Base-by-base conservation (phyloP, 2,888 invertebrate species). In the Corythucha ciliata region DNA sequence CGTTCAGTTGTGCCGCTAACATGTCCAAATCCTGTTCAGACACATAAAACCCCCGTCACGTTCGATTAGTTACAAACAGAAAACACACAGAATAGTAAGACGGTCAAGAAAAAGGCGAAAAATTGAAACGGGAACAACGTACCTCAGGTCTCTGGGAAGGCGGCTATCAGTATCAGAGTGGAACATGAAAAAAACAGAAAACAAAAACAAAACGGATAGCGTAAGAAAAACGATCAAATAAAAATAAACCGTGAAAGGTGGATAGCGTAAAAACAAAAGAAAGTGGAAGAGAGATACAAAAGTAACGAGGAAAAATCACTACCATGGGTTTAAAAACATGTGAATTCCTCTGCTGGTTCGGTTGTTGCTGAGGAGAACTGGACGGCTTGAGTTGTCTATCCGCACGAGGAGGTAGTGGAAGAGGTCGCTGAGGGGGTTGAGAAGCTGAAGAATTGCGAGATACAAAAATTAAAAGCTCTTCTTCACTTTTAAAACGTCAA, bases 1-100 rank as follows among this genome's bases (percentile, higher is more conserved):
- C 89, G 73, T 89, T 93, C 68, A 96, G 78, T 72, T 97, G 93
- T 66, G 90, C 91, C 59, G 94, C 96, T 69, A 97, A 73, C 69
- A 86, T 86, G 74, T 97, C 96, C 76, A 97, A 79, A 73, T 96
- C 94, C 91, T 94, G 74, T 60, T 71, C n/a, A 52, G 29, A 32
- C 18, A 53, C 40, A 22, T 10, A 29, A 12, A 29, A 48, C 14
- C n/a, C n/a, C n/a, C n/a, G n/a, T n/a, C n/a, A n/a, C 18, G 14
- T 34, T 34, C n/a, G 12, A 34, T 34, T 8, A 8, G 29, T 12
- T 12, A 10, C 29, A 29, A 12, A 10, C 29, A 12, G 12, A 10
- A 29, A 29, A 29, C 10, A 29, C 29, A 10, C 10, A 8, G 29
- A 8, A 34, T 12, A 12, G 18, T 18, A 16, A 18, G 18, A 29